Percentiles rank a stretch among this genome's conserved stretches.
Evolutionary conservation across 2,113 vertebrate species (phyloP).

Genomic region (Pycnonotus jocosus): DNA sequence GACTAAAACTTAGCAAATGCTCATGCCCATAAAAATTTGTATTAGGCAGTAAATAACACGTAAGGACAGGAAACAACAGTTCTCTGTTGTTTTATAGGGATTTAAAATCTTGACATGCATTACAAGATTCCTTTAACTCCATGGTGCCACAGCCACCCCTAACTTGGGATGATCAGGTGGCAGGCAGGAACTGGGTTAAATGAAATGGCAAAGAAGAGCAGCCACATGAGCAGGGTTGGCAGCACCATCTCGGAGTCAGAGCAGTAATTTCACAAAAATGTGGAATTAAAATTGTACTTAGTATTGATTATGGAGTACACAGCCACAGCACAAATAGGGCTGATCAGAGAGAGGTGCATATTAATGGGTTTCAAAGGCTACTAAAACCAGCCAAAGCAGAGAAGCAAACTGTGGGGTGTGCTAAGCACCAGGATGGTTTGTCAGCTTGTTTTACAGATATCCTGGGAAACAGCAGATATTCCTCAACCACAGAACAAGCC

Average conservation of each 20-base stretch:
- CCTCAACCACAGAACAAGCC: neutral
- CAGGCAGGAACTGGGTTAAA: neutral
- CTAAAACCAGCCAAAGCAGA: neutral
- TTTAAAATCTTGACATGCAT: neutral
- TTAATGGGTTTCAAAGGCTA: neutral
- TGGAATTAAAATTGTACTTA: neutral
- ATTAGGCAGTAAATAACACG: constrained; percentile 18
- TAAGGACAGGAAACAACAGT: constrained; percentile 18
- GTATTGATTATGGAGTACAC: neutral
- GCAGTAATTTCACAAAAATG: neutral
- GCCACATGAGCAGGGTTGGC: neutral
- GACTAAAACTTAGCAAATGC: constrained; percentile 55
- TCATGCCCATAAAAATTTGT: neutral
- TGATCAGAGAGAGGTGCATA: neutral
- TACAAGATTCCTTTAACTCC: neutral
- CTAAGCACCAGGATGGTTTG: neutral
- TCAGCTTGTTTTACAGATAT: neutral
- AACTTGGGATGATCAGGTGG: neutral
- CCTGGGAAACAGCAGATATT: neutral
- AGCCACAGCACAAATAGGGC: neutral
- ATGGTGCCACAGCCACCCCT: neutral
- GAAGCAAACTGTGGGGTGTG: neutral
- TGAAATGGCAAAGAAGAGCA: neutral
- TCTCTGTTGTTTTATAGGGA: neutral
- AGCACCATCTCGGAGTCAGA: neutral